Conservation (phyloP, 1,140 invertebrate species). For the Bombyx mori region ASM3026992v2 NC_085130.1:16293001-16293500, state of each 20-base stretch:
- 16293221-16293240: slow-evolving; percentile 27
- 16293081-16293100: slow-evolving; percentile 22
- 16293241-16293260: slow-evolving; percentile 23
- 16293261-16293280: slow-evolving; percentile 38
- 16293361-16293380: too few relatives aligned
- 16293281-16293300: slow-evolving; percentile 29
- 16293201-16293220: slow-evolving; percentile 29
- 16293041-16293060: not conserved
- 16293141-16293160: slow-evolving; percentile 29
- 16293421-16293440: too few relatives aligned
- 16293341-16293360: too few relatives aligned
- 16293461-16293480: too few relatives aligned
- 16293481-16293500: too few relatives aligned
- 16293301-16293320: not conserved
- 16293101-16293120: slow-evolving; percentile 11
- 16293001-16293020: not conserved
- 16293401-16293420: too few relatives aligned
- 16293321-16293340: not conserved
- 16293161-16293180: slow-evolving; percentile 17
- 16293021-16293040: not conserved
- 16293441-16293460: too few relatives aligned
- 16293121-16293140: slow-evolving; percentile 23
- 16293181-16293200: slow-evolving; percentile 23
- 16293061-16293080: not conserved
- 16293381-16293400: too few relatives aligned